These are phyloP conservation scores for Odontocolon sp. DNA, from an alignment of 2,888 invertebrate species.

Conservation along the genomic window DNA sequence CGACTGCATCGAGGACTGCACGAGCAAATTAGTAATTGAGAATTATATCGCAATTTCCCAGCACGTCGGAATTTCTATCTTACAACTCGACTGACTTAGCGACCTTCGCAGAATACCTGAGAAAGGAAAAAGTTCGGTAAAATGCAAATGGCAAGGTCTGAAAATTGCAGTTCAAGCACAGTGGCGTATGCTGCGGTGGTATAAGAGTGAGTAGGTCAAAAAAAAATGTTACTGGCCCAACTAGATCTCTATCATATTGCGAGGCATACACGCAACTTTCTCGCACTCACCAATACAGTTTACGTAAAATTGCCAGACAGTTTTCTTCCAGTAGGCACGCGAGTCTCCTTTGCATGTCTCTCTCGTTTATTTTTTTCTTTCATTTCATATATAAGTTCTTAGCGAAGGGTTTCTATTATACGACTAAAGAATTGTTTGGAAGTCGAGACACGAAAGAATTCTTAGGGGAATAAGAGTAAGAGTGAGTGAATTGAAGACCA, in stretches of 20 bases:
- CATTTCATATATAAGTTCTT: conserved; percentile 24
- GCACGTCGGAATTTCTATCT: no score
- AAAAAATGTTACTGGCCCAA: conserved; percentile 17
- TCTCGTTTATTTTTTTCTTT: conserved; percentile 16
- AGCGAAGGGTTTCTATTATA: conserved; percentile 10
- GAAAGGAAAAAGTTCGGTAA: background rate
- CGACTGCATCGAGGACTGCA: no score
- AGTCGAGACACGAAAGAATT: conserved; percentile 35
- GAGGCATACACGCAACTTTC: conserved; percentile 38
- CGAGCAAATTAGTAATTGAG: no score
- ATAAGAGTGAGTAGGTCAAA: background rate
- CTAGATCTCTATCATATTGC: conserved; percentile 32
- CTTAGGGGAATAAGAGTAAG: background rate
- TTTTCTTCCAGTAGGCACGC: conserved; percentile 30
- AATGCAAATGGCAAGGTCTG: conserved; percentile 6
- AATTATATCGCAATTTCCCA: no score
- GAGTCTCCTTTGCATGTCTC: conserved; percentile 32
- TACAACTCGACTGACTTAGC: background rate
- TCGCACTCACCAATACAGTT: conserved; percentile 5
- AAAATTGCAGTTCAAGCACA: conserved; percentile 24
- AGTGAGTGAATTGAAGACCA: background rate
- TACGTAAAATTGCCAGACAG: conserved; percentile 31
- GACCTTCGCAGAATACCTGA: background rate
- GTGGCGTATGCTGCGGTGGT: background rate
- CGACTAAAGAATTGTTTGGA: conserved; percentile 12